These are phyloP conservation scores for Scaptomyza graminum DNA, from an alignment of 1,140 invertebrate species.

Conservation along the genomic window DNA sequence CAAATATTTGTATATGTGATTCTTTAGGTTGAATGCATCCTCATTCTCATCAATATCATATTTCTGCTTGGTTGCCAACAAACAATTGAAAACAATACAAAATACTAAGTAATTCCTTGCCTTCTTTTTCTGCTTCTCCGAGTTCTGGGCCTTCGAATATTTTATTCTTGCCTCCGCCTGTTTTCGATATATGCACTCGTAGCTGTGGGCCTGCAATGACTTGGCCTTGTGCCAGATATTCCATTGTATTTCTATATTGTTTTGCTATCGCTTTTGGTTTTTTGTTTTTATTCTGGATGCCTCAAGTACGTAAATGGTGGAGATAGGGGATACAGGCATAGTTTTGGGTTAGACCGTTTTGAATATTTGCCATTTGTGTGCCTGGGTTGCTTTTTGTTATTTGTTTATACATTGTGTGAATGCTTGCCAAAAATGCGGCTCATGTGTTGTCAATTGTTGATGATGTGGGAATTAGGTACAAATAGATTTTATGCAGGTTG, in stretches of 20 bases:
- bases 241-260: constrained; percentile 55
- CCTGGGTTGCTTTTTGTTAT: constrained; percentile 27
- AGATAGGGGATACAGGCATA: constrained; percentile 27
- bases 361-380: constrained; percentile 68
- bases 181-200: constrained; percentile 38
- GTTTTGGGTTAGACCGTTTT: constrained; percentile 65
- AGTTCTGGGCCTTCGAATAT: constrained; percentile 32
- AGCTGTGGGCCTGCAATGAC: constrained; percentile 35
- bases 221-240: constrained; percentile 76
- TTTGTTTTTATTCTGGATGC: constrained; percentile 64
- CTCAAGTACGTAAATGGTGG: constrained; percentile 14
- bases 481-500: constrained; percentile 27
- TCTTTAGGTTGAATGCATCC: constrained; percentile 42
- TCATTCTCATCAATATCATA: constrained; percentile 79
- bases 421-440: constrained; percentile 59
- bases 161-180: constrained; percentile 52
- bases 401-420: constrained; percentile 2
- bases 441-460: constrained; percentile 75
- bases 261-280: constrained; percentile 50
- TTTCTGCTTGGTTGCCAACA: constrained; percentile 76
- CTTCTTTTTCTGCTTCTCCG: constrained; percentile 3
- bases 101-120: constrained; percentile 72
- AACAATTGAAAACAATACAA: constrained; percentile 81
- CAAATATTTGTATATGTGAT: constrained; percentile 6
- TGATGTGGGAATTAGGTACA: constrained; percentile 67